phyloP scores from a whole-genome alignment of 2,797 vertebrate species.

The Tragopan temminckii region DNA sequence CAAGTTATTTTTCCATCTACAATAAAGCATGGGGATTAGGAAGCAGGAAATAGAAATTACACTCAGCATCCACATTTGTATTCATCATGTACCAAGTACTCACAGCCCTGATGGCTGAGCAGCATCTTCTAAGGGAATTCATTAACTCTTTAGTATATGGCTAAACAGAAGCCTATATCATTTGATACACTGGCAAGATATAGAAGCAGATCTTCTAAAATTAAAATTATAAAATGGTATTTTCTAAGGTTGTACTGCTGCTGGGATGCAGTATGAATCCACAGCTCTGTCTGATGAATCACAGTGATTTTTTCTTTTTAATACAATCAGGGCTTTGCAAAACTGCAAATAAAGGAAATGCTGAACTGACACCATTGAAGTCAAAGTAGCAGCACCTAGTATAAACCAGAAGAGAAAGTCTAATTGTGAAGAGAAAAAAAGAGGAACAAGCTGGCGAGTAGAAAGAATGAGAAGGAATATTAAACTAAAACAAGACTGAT shows the following conservation, averaged over 20 bases:
- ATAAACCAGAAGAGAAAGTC: constrained; percentile 31
- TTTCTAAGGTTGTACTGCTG: neutral
- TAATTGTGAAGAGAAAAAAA: neutral
- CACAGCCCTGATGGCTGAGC: neutral
- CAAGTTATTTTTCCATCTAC: neutral
- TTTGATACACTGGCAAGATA: neutral
- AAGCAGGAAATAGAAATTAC: neutral
- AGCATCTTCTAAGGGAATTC: neutral
- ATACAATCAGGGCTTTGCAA: neutral
- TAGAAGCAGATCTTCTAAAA: neutral
- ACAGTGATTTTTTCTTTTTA: neutral
- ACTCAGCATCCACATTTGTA: neutral
- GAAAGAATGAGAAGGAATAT: constrained; percentile 41
- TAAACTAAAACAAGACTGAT: constrained; percentile 16
- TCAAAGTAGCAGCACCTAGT: neutral
- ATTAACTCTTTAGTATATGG: neutral
- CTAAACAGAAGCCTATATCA: neutral
- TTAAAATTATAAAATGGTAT: neutral
- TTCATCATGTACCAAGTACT: neutral
- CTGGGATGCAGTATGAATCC: neutral
- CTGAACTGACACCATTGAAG: neutral
- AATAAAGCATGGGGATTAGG: neutral
- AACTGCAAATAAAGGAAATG: constrained; percentile 10
- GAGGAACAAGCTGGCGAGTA: neutral
- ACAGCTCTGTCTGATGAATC: neutral